Evolutionary conservation across 1,140 invertebrate genomes (phyloP).

Genomic region (Cotesia typhae): DNA sequence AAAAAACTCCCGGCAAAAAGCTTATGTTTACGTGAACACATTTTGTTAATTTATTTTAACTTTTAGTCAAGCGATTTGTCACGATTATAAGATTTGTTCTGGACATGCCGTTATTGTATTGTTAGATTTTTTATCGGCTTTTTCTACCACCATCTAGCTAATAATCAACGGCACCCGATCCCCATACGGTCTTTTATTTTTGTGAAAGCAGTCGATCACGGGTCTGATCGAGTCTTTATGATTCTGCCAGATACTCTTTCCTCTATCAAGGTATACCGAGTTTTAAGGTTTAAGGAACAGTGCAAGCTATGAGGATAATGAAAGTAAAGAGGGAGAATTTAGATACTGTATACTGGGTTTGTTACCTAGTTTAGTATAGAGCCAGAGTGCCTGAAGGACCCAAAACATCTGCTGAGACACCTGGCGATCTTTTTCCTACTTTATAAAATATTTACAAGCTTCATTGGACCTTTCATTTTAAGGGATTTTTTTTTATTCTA

Average conservation of each 20-base stretch:
- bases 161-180: too few relatives aligned
- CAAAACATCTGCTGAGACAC: constrained; percentile 14
- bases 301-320: too few relatives aligned
- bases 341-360: too few relatives aligned
- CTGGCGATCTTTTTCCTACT: constrained; percentile 33
- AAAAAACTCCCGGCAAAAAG: neutral
- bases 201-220: constrained; percentile 14
- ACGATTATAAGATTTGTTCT: constrained; percentile 22
- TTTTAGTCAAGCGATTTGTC: constrained; percentile 18
- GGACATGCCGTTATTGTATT: constrained; percentile 4
- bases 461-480: neutral
- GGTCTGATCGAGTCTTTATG: too few relatives aligned
- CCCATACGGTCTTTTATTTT: neutral
- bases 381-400: neutral
- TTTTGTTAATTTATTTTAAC: neutral
- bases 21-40: neutral
- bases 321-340: too few relatives aligned
- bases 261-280: too few relatives aligned
- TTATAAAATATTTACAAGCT: constrained; percentile 30
- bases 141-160: too few relatives aligned
- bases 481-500: too few relatives aligned
- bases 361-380: too few relatives aligned
- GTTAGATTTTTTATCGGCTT: too few relatives aligned
- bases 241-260: too few relatives aligned
- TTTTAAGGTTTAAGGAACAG: too few relatives aligned